Conservation (phyloP, 92 coral and sea anemone species). For the Actinernus sp. region DNA sequence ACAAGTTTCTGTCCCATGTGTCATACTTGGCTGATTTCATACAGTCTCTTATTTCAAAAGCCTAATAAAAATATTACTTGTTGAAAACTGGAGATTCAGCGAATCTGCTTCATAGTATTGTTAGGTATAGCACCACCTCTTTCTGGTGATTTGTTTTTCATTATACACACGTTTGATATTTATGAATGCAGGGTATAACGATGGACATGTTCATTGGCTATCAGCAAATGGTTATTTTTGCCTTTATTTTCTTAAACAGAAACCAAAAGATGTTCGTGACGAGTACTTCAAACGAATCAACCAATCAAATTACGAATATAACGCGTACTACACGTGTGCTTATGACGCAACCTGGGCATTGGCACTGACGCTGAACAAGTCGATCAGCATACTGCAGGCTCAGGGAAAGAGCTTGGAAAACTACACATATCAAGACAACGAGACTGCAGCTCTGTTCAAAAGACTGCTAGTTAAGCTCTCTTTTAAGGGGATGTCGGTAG, state of each 20-base stretch:
- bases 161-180: too few relatives aligned
- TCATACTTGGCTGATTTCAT: too few relatives aligned
- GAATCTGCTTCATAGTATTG: too few relatives aligned
- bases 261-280: slow-evolving; percentile 2
- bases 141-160: too few relatives aligned
- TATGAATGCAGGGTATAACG: too few relatives aligned
- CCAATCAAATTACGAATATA: background rate
- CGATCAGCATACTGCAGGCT: slow-evolving; percentile 15
- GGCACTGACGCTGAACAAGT: slow-evolving; percentile 26
- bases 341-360: slow-evolving; percentile 30
- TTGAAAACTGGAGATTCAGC: too few relatives aligned
- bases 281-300: background rate
- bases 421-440: slow-evolving; percentile 10
- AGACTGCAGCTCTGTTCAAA: slow-evolving; percentile 16
- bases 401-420: slow-evolving; percentile 21
- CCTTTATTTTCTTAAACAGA: background rate
- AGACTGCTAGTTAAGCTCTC: background rate
- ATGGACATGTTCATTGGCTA: background rate
- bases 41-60: too few relatives aligned
- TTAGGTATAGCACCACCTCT: too few relatives aligned
- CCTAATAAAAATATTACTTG: too few relatives aligned
- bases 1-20: too few relatives aligned
- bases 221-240: background rate
- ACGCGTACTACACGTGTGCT: slow-evolving; percentile 3
- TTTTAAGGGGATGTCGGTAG: slow-evolving; percentile 17